phyloP scores from a whole-genome alignment of 2,888 invertebrate species.

The Orthosia gracilis region DNA sequence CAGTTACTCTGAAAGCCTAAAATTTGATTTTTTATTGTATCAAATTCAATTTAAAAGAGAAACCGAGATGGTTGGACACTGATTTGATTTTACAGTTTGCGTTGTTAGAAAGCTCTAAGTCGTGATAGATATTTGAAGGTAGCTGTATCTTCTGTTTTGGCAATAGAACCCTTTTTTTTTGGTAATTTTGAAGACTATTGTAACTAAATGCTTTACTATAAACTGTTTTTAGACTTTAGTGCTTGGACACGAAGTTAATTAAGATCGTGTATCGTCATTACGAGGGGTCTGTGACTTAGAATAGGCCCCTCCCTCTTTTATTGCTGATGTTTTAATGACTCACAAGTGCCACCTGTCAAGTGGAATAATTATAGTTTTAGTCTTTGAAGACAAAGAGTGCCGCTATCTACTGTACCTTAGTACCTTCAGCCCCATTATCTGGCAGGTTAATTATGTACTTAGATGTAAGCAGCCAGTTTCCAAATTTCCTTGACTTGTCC shows the following conservation, averaged over 20 bases:
- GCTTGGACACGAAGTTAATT: slow-evolving; percentile 46
- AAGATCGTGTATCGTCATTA: slow-evolving; percentile 43
- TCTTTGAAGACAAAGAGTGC: neutral
- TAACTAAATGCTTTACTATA: slow-evolving; percentile 38
- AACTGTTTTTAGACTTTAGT: slow-evolving; percentile 47
- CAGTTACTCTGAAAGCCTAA: slow-evolving; percentile 56
- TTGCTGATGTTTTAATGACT: neutral
- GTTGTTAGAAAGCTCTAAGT: slow-evolving; percentile 56
- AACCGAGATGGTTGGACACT: slow-evolving; percentile 35
- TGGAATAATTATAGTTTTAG: neutral
- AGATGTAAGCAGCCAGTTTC: neutral
- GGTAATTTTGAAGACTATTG: slow-evolving; percentile 44
- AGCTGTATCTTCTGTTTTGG: slow-evolving; percentile 54
- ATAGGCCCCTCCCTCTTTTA: slow-evolving; percentile 23
- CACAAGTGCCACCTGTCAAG: slow-evolving; percentile 23
- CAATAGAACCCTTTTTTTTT: slow-evolving; percentile 52
- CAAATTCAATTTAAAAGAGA: slow-evolving; percentile 67
- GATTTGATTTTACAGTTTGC: slow-evolving; percentile 64
- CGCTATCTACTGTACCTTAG: neutral
- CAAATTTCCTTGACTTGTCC: neutral
- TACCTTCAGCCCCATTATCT: neutral
- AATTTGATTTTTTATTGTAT: slow-evolving; percentile 60
- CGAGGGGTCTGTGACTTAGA: slow-evolving; percentile 10
- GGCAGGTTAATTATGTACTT: neutral
- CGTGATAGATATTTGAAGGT: slow-evolving; percentile 61